These are phyloP conservation scores for Neoniphon sammara DNA, from an alignment of 2,797 vertebrate genomes.

Conservation along the genomic window DNA sequence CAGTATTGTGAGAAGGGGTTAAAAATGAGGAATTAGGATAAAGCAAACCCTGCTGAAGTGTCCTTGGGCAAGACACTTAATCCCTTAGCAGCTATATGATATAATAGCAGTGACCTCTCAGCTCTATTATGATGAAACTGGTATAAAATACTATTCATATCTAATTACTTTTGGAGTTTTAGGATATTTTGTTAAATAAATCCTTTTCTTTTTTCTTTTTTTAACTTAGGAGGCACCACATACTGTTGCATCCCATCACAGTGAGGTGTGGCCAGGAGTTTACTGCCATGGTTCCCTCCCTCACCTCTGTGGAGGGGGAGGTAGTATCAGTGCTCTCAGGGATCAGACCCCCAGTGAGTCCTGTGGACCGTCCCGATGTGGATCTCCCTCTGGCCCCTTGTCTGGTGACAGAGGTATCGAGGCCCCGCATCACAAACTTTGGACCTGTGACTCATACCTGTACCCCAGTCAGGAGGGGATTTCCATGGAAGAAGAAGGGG, in stretches of 20 bases:
- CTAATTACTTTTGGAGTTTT: background rate
- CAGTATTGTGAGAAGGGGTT: background rate
- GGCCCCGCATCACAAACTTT: conserved; percentile 53
- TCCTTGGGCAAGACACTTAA: too few species aligned
- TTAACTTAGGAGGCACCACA: conserved; percentile 24
- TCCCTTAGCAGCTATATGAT: background rate
- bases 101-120: background rate
- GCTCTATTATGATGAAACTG: background rate
- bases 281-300: conserved; percentile 49
- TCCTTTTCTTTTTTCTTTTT: background rate
- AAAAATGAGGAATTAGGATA: background rate
- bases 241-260: background rate
- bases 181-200: background rate
- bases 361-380: conserved; percentile 58
- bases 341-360: conserved; percentile 68
- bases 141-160: background rate
- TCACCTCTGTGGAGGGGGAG: conserved; percentile 26
- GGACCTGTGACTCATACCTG: conserved; percentile 65
- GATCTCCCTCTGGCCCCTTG: conserved; percentile 65
- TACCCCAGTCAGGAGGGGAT: conserved; percentile 68
- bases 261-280: conserved; percentile 40
- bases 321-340: conserved; percentile 35
- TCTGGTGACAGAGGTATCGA: conserved; percentile 49
- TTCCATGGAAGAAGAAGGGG: conserved; percentile 74
- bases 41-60: background rate